phyloP scores from a whole-genome alignment of 2,888 invertebrate species.

The Octonoba sinensis region DNA sequence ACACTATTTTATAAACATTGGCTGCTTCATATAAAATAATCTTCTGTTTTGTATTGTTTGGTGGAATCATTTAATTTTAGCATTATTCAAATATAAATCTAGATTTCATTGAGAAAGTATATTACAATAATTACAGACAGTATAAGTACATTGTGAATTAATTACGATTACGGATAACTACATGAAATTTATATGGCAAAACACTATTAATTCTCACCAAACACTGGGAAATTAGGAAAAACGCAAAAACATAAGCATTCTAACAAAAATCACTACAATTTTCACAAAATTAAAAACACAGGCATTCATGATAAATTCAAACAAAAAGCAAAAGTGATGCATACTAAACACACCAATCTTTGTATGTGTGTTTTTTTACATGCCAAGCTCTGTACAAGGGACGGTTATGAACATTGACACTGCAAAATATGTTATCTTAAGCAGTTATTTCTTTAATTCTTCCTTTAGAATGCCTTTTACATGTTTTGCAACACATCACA shows the following conservation, averaged over 20 bases:
- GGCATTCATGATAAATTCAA: constrained; percentile 8
- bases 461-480: constrained; percentile 39
- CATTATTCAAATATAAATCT: background rate
- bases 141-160: constrained; percentile 47
- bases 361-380: constrained; percentile 29
- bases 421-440: constrained; percentile 55
- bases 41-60: no score
- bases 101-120: constrained; percentile 41
- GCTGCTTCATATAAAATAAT: no score
- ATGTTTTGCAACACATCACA: constrained; percentile 54
- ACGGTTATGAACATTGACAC: constrained; percentile 63
- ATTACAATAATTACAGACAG: constrained; percentile 47
- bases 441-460: constrained; percentile 27
- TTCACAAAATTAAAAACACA: background rate
- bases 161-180: constrained; percentile 30
- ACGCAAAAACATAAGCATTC: background rate
- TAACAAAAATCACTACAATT: background rate
- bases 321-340: constrained; percentile 40
- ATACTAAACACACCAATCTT: constrained; percentile 62
- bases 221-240: constrained; percentile 7
- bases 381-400: constrained; percentile 65
- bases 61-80: no score
- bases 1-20: no score
- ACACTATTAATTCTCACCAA: constrained; percentile 25
- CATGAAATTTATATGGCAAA: constrained; percentile 30